Percentiles rank a stretch among this genome's conserved stretches.
These are phyloP conservation scores for Drosophila micromelanica DNA, from an alignment of 1,140 invertebrate genomes.

Conservation along the genomic window DNA sequence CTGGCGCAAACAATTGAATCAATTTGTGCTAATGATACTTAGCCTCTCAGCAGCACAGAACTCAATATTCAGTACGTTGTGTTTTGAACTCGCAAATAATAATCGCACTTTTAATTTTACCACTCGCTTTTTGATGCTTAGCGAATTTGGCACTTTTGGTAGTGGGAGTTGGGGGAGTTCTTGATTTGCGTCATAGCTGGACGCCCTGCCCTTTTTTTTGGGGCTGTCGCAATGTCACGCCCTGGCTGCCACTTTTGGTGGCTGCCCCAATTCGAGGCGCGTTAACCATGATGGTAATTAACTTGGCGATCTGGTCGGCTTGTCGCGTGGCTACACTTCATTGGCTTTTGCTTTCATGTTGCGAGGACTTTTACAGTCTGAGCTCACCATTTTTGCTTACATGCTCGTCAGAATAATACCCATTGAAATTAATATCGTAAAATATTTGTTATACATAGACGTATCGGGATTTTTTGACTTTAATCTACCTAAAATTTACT, in stretches of 20 bases:
- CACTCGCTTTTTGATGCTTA: neutral
- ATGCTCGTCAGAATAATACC: neutral
- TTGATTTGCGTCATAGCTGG: constrained; percentile 11
- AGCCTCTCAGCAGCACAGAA: neutral
- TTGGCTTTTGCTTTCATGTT: constrained; percentile 41
- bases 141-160: neutral
- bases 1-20: constrained; percentile 73
- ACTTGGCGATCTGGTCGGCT: constrained; percentile 55
- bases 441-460: neutral
- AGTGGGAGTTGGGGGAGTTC: neutral
- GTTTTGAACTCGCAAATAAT: neutral
- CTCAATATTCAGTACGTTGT: neutral
- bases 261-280: constrained; percentile 53
- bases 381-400: neutral
- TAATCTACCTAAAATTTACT: no score
- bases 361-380: constrained; percentile 8
- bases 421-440: constrained; percentile 12
- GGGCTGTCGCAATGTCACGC: constrained; percentile 53
- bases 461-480: no score
- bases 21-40: constrained; percentile 66
- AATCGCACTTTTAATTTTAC: neutral
- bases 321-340: constrained; percentile 71
- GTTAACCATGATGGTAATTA: constrained; percentile 68
- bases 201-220: neutral
- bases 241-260: constrained; percentile 54